A percentile compares a stretch with the other conserved stretches of the same genome.
Evolutionary conservation across 2,888 invertebrate genomes (phyloP).

Genomic region (Eupithecia exiguata): DNA sequence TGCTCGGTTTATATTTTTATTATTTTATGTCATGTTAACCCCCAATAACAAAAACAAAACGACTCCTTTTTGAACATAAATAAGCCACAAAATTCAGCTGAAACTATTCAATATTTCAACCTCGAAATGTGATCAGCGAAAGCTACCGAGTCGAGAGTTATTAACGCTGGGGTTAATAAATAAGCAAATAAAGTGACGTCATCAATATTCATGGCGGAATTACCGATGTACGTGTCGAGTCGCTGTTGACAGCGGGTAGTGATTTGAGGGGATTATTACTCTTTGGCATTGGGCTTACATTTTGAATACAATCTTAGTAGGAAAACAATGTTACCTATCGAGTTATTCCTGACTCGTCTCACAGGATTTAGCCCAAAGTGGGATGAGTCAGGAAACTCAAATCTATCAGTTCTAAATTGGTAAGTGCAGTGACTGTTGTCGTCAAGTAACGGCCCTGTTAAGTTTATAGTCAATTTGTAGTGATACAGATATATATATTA

Average conservation of each 20-base stretch:
- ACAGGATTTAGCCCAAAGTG: no score
- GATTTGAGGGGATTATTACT: conserved; percentile 41
- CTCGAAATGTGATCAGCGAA: conserved; percentile 34
- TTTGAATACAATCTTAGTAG: conserved; percentile 25
- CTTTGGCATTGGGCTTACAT: conserved; percentile 25
- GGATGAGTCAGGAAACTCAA: no score
- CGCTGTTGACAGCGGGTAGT: conserved; percentile 43
- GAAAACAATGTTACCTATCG: not conserved
- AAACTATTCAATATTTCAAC: conserved; percentile 29
- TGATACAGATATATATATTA: not conserved
- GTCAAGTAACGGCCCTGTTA: not conserved
- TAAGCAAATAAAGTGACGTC: conserved; percentile 75
- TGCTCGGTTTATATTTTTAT: not conserved
- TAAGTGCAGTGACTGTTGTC: not conserved
- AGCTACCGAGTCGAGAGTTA: conserved; percentile 49
- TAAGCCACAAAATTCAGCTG: not conserved
- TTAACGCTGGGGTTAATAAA: conserved; percentile 71
- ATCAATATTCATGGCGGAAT: conserved; percentile 77
- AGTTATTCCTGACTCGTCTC: no score
- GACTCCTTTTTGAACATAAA: not conserved
- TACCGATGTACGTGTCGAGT: conserved; percentile 64
- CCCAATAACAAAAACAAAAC: not conserved
- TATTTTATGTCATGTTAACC: not conserved
- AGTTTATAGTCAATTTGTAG: not conserved
- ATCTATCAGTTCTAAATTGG: not conserved